Evolutionary conservation across 2,888 invertebrate species (phyloP).

Genomic region (Nephrotoma flavescens): DNA sequence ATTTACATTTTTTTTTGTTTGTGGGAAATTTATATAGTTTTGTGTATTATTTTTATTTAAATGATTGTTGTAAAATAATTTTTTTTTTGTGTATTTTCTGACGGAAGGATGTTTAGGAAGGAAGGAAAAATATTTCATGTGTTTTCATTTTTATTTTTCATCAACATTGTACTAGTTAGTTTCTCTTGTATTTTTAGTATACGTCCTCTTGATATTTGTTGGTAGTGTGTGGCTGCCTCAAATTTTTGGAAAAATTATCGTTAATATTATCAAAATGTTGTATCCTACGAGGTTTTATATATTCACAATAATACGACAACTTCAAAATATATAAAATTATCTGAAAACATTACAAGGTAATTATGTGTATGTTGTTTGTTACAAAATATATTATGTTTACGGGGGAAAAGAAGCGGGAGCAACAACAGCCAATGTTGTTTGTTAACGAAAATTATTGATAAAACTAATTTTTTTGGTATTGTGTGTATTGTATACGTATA

Average conservation of each 20-base stretch:
- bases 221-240: not conserved
- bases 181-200: not conserved
- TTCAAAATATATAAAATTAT: not conserved
- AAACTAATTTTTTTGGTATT: not conserved
- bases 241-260: not conserved
- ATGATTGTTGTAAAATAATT: not conserved
- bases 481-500: not conserved
- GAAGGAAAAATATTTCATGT: not conserved
- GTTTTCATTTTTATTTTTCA: not conserved
- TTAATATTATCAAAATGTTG: not conserved
- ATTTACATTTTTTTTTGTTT: not conserved
- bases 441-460: not conserved
- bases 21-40: not conserved
- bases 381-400: not conserved
- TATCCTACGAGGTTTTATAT: not conserved
- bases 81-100: not conserved
- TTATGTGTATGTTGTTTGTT: not conserved
- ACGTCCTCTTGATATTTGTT: not conserved
- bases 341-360: not conserved
- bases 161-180: not conserved
- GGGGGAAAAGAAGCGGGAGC: not conserved
- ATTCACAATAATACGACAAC: not conserved
- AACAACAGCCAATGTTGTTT: not conserved
- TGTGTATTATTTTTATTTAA: not conserved
- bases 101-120: not conserved